A percentile compares a stretch with the other conserved stretches of the same genome.
Evolutionary conservation across 2,113 vertebrate genomes (phyloP).

Genomic region (Gymnorhina tibicen): DNA sequence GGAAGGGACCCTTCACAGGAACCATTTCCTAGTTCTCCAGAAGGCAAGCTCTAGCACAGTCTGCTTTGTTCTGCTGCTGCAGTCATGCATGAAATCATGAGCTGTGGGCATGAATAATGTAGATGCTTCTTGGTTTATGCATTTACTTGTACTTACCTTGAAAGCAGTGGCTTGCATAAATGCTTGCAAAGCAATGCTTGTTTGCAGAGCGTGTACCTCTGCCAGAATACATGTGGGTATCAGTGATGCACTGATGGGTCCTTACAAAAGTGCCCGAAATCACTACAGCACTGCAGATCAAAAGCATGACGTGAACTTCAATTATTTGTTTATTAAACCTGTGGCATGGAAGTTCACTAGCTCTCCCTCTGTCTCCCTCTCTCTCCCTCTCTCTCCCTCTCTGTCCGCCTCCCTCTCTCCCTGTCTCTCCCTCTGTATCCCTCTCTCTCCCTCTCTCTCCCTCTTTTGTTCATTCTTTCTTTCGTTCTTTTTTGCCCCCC

Average conservation of each 20-base stretch:
- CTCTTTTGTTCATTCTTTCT: no score
- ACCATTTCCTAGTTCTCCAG: not conserved
- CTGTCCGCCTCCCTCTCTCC: no score
- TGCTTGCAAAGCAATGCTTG: not conserved
- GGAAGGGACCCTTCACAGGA: not conserved
- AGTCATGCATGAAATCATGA: not conserved
- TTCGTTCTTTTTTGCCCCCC: no score
- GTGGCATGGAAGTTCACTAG: not conserved
- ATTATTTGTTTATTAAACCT: not conserved
- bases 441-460: rapidly evolving
- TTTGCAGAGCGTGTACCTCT: not conserved
- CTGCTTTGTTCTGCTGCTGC: rapidly evolving
- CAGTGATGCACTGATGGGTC: not conserved
- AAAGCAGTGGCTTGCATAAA: not conserved
- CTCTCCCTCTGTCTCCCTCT: no score
- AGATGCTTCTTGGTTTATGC: not conserved
- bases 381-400: no score
- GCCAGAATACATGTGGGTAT: rapidly evolving
- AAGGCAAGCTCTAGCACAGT: not conserved
- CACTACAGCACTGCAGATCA: not conserved
- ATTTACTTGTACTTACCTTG: not conserved
- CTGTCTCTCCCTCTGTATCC: no score
- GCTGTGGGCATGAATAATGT: not conserved
- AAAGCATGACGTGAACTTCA: not conserved
- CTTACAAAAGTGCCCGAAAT: not conserved